Percentiles rank a stretch among this genome's conserved stretches.
These are phyloP conservation scores for Oxycera nigricornis DNA, from an alignment of 2,888 invertebrate genomes.

Conservation along the genomic window DNA sequence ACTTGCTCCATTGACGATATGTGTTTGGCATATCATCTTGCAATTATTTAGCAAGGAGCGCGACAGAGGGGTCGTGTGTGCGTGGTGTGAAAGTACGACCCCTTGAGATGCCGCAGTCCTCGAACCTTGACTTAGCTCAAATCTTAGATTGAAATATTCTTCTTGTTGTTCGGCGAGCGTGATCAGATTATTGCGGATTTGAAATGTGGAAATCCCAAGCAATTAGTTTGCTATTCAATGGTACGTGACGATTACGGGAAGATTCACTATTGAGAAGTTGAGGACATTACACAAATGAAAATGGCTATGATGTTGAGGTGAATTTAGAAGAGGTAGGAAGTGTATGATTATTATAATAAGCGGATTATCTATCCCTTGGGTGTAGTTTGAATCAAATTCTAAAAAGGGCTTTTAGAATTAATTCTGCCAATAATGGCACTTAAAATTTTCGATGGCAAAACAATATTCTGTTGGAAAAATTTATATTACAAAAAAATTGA, in stretches of 20 bases:
- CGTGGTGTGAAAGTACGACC: background rate
- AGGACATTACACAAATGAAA: background rate
- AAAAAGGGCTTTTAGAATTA: too few relatives aligned
- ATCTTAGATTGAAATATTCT: constrained; percentile 13
- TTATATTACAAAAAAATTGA: too few relatives aligned
- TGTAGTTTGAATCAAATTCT: too few relatives aligned
- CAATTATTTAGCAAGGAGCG: background rate
- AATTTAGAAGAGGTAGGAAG: too few relatives aligned
- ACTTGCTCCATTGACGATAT: background rate
- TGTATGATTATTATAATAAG: too few relatives aligned
- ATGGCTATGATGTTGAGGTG: too few relatives aligned
- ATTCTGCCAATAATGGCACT: too few relatives aligned
- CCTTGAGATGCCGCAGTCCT: background rate
- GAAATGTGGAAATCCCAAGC: background rate
- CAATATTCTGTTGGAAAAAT: too few relatives aligned
- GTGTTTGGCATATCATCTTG: constrained; percentile 24
- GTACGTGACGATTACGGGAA: constrained; percentile 21
- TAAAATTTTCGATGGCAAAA: too few relatives aligned
- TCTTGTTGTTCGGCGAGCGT: constrained; percentile 21
- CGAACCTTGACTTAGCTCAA: background rate
- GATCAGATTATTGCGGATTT: constrained; percentile 31
- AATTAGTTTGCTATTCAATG: constrained; percentile 37
- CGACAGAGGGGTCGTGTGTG: background rate
- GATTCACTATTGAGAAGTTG: background rate
- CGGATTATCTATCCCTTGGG: too few relatives aligned